Conservation (phyloP, 1,140 invertebrate genomes). For the Scaptomyza montana region DNA sequence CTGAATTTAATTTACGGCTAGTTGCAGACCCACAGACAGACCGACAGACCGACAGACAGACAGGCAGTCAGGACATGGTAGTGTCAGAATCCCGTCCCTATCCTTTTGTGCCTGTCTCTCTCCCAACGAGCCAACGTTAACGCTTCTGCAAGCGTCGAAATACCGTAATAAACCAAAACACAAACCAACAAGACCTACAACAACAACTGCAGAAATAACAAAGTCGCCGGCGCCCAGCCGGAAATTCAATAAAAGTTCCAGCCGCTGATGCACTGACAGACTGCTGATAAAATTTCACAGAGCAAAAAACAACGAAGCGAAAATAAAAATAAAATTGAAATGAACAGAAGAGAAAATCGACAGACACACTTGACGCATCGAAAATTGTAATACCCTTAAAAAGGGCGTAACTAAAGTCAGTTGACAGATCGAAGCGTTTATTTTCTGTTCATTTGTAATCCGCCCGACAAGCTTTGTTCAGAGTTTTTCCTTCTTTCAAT, state of each 20-base stretch:
- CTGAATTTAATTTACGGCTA: slow-evolving; percentile 71
- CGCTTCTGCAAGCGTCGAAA: slow-evolving; percentile 30
- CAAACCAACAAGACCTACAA: slow-evolving; percentile 17
- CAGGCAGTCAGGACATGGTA: no score
- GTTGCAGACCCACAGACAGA: slow-evolving; percentile 41
- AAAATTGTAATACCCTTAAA: slow-evolving; percentile 44
- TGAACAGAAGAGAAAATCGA: slow-evolving; percentile 33
- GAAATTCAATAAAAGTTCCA: slow-evolving; percentile 82
- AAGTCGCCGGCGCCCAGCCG: slow-evolving; percentile 62
- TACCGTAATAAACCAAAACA: slow-evolving; percentile 65
- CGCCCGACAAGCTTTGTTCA: no score
- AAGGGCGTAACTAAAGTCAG: neutral
- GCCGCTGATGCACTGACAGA: slow-evolving; percentile 73
- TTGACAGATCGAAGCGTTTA: neutral
- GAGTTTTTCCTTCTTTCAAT: no score
- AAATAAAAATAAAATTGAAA: slow-evolving; percentile 50
- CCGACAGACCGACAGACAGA: no score
- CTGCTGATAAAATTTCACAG: slow-evolving; percentile 63
- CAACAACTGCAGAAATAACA: slow-evolving; percentile 31
- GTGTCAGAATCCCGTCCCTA: no score
- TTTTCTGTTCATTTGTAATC: no score
- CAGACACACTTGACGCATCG: slow-evolving; percentile 3
- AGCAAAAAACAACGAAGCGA: slow-evolving; percentile 7
- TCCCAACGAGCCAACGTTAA: no score
- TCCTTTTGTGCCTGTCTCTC: no score